phyloP scores from a whole-genome alignment of 2,113 vertebrate species.

The Brachyistius frenatus region DNA sequence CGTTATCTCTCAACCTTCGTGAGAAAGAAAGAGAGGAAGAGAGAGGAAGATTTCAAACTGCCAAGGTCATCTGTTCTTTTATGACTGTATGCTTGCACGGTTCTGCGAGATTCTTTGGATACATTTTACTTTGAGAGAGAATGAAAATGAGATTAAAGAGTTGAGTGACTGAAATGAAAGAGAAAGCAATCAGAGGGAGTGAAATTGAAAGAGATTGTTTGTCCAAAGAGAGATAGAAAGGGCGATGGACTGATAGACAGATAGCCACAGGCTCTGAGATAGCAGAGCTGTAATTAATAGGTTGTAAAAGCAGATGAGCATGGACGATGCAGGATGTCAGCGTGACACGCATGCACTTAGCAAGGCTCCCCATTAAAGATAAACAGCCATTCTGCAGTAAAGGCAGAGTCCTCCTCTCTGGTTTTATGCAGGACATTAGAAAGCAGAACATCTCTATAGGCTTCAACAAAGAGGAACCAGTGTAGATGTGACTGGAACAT shows the following conservation, averaged over 20 bases:
- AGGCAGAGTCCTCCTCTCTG: constrained; percentile 2
- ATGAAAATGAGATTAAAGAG: constrained; percentile 30
- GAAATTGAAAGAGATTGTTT: constrained; percentile 30
- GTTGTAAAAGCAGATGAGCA: constrained; percentile 76
- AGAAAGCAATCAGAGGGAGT: constrained; percentile 23
- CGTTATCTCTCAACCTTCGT: constrained; percentile 40
- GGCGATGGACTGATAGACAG: constrained; percentile 29
- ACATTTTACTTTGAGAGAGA: background rate
- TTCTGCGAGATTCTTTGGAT: background rate
- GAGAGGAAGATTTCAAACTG: background rate
- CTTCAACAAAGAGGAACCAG: background rate
- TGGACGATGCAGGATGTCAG: constrained; percentile 68
- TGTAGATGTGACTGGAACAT: constrained; percentile 4
- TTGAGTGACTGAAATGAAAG: constrained; percentile 23
- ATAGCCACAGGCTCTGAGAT: constrained; percentile 55
- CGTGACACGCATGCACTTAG: constrained; percentile 46
- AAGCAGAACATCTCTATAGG: too few species aligned
- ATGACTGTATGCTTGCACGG: background rate
- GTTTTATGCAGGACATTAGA: constrained; percentile 20
- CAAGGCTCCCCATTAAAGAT: constrained; percentile 46
- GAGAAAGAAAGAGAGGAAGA: constrained; percentile 20
- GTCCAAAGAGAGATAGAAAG: constrained; percentile 14
- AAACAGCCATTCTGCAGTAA: constrained; percentile 44
- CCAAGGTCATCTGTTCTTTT: background rate
- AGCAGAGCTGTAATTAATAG: constrained; percentile 79